Evolutionary conservation across 2,113 vertebrate genomes (phyloP).

Genomic region (Pelvicachromis taeniatus): DNA sequence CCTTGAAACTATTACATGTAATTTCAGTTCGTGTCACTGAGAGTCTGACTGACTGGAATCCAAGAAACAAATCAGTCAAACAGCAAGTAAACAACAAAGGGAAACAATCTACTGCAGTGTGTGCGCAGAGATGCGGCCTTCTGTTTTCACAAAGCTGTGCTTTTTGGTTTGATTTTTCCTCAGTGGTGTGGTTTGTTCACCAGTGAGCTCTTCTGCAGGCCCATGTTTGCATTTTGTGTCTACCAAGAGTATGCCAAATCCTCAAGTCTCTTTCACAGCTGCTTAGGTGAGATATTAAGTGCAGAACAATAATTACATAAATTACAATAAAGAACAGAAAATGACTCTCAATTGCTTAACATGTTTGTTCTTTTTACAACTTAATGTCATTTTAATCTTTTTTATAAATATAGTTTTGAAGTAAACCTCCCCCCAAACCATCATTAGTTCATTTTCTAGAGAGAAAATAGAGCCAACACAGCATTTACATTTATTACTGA

Average conservation of each 20-base stretch:
- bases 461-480: constrained; percentile 37
- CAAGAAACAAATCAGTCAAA: constrained; percentile 5
- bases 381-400: constrained; percentile 40
- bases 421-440: constrained; percentile 40
- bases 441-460: constrained; percentile 31
- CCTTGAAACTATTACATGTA: neutral
- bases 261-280: constrained; percentile 31
- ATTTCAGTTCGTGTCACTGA: neutral
- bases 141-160: constrained; percentile 22
- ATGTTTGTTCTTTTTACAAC: constrained; percentile 15
- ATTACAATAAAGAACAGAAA: constrained; percentile 37
- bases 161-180: constrained; percentile 52
- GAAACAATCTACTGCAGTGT: neutral
- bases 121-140: constrained; percentile 29
- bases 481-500: constrained; percentile 55
- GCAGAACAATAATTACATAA: constrained; percentile 41
- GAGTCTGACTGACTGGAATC: neutral
- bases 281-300: constrained; percentile 46
- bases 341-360: constrained; percentile 29
- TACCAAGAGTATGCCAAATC: constrained; percentile 29
- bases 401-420: constrained; percentile 27
- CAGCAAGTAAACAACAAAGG: constrained; percentile 51
- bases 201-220: constrained; percentile 33
- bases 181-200: constrained; percentile 41
- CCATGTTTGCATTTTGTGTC: constrained; percentile 58